phyloP scores from a whole-genome alignment of 1,140 invertebrate genomes.

The Listronotus bonariensis region DNA sequence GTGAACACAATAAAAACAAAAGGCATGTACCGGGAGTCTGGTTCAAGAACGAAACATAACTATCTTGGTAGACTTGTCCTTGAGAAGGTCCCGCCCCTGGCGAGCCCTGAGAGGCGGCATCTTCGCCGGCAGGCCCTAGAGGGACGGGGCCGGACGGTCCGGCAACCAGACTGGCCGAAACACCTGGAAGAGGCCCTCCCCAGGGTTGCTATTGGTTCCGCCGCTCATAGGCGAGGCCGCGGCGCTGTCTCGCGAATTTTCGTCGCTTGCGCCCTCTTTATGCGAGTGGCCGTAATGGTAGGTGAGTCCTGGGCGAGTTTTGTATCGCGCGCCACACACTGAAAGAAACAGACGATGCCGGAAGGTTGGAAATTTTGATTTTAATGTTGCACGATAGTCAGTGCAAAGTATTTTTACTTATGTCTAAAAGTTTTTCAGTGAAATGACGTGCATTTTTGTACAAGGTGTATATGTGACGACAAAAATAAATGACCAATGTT shows the following conservation, averaged over 20 bases:
- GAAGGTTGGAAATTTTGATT: slow-evolving; percentile 2
- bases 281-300: slow-evolving; percentile 98
- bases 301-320: slow-evolving; percentile 93
- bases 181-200: slow-evolving; percentile 50
- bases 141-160: slow-evolving; percentile 43
- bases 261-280: slow-evolving; percentile 67
- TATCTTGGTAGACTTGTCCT: slow-evolving; percentile 66
- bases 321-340: slow-evolving; percentile 97
- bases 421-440: too few relatives aligned
- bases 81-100: slow-evolving; percentile 50
- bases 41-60: slow-evolving; percentile 71
- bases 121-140: slow-evolving; percentile 43
- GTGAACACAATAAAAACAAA: slow-evolving; percentile 45
- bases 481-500: not conserved
- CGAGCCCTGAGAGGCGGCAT: slow-evolving; percentile 35
- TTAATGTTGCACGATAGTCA: not conserved
- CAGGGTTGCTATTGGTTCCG: slow-evolving; percentile 41
- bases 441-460: too few relatives aligned
- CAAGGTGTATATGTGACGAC: too few relatives aligned
- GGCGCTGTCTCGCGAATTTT: slow-evolving; percentile 56
- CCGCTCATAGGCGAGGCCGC: slow-evolving; percentile 56
- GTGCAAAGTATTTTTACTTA: not conserved
- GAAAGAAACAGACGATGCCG: slow-evolving; percentile 55
- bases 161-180: slow-evolving; percentile 47
- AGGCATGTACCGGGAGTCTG: slow-evolving; percentile 61